Evolutionary conservation across 2,888 invertebrate genomes (phyloP), one percentile per base, ranked within the genome.

Genomic region (Ariolimax columbianus): DNA sequence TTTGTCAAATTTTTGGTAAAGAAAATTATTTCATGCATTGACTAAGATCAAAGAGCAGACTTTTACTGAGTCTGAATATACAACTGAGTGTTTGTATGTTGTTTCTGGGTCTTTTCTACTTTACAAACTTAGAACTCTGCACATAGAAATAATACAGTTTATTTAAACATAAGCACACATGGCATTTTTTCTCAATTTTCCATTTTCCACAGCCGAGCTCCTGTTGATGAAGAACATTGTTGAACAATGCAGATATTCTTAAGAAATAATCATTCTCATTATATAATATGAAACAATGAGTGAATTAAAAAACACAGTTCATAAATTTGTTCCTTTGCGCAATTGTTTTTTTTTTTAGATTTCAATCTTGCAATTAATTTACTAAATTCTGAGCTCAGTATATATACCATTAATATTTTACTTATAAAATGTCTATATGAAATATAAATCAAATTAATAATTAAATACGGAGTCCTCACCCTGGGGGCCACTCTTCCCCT

Each of bases 31-130:
- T 47, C n/a, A 68, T 77, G 66, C 19, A 55, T 36, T 77, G 51
- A 3, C 38, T 66, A 77, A 47, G 82, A 83, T 82, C 82, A 82
- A 82, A 82, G 82, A 82, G 30, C 26, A 47, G 47, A 51, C 1
- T 40, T 3, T 55, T 19, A 43, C 19, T 30, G 11, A 70, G 47
- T 7, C 23, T 47, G 36, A 36, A 36, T 38, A 47, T 30, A 30
- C 75, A n/a, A 51, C 26, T 26, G 43, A 26, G 30, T 30, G 55
- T 26, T 23, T 73, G n/a, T 75, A 6, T 75, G 75, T 77, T 70
- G 77, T 77, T 33, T 75, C 78, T 17, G 47, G 38, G 70, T 78
- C 72, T 83, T 55, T 78, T 68, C 73, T 77, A 30, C 26, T 68
- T 70, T 38, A 55, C 30, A 38, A 78, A 83, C 78, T 78, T 70